A percentile compares a stretch with the other conserved stretches of the same genome.
Conservation (phyloP, 2,113 vertebrate genomes). For the Ceyx cyanopectus region DNA sequence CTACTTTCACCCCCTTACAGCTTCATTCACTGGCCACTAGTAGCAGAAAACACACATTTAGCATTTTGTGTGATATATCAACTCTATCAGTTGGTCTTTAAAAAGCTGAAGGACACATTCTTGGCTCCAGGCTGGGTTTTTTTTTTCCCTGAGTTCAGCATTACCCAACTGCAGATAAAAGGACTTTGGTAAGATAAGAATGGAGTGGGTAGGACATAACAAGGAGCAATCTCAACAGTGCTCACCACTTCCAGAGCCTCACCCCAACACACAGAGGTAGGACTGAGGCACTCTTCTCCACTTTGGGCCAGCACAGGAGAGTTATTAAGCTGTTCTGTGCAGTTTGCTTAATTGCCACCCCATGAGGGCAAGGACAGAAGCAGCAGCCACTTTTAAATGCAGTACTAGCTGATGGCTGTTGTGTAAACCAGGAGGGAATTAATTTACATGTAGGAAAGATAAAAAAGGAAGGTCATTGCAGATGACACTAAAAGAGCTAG, state of each 20-base stretch:
- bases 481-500: background rate
- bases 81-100: background rate
- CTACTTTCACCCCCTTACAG: background rate
- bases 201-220: accelerated
- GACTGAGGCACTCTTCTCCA: background rate
- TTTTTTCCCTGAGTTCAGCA: background rate
- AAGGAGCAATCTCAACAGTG: background rate
- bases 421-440: background rate
- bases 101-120: background rate
- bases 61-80: background rate
- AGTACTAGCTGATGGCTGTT: background rate
- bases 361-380: background rate
- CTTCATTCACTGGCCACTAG: background rate
- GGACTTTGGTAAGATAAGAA: background rate
- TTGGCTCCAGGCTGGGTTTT: background rate
- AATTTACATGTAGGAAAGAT: background rate
- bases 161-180: background rate
- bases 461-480: background rate
- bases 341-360: background rate
- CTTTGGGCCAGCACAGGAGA: background rate
- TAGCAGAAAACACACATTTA: background rate
- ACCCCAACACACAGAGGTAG: background rate
- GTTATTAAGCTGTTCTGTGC: background rate
- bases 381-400: background rate
- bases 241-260: background rate